Conservation (phyloP, 2,888 invertebrate species). For the Boloria euphrosyne region DNA sequence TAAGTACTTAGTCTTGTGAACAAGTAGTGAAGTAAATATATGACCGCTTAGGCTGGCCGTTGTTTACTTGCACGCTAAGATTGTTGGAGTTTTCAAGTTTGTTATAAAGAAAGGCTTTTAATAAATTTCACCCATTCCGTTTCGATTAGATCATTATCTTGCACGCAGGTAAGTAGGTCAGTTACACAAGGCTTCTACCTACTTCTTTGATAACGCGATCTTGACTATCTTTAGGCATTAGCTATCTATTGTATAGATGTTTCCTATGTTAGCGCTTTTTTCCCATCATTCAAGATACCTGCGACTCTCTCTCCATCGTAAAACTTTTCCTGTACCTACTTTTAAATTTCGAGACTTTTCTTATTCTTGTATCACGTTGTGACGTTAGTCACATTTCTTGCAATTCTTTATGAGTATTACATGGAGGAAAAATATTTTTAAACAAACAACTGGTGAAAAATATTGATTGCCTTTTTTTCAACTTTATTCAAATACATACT, state of each 20-base stretch:
- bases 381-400: too few relatives aligned
- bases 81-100: constrained; percentile 26
- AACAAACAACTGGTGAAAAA: too few relatives aligned
- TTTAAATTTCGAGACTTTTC: too few relatives aligned
- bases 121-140: constrained; percentile 37
- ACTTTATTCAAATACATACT: too few relatives aligned
- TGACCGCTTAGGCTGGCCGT: not conserved
- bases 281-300: too few relatives aligned
- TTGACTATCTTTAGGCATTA: constrained; percentile 8
- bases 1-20: constrained; percentile 1
- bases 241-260: not conserved
- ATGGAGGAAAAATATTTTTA: too few relatives aligned
- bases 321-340: too few relatives aligned
- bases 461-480: too few relatives aligned
- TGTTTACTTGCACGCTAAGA: constrained; percentile 29
- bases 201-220: constrained; percentile 37
- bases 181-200: constrained; percentile 38
- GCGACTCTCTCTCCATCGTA: too few relatives aligned
- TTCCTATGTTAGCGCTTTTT: too few relatives aligned
- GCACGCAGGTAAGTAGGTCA: constrained; percentile 39
- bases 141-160: constrained; percentile 37
- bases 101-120: constrained; percentile 35
- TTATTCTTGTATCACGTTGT: too few relatives aligned
- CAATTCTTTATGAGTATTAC: too few relatives aligned
- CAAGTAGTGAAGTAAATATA: constrained; percentile 15